These are phyloP conservation scores for Agrotis puta DNA, from an alignment of 2,888 invertebrate species.

Conservation along the genomic window DNA sequence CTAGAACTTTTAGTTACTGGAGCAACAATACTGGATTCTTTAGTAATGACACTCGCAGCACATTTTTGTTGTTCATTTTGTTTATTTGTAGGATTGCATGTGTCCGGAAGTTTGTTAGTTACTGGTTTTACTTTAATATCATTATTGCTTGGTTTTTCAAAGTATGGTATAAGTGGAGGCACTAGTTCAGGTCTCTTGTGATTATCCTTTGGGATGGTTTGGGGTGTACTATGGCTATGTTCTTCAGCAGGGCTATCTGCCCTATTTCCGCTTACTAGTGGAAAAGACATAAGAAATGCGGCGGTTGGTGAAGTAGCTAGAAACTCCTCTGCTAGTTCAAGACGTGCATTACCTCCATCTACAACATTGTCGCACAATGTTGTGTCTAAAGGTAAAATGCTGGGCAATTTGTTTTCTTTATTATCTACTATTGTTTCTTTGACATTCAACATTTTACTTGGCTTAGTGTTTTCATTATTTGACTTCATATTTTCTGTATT, in stretches of 20 bases:
- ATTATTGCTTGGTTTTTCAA: conserved; percentile 73
- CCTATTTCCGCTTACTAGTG: conserved; percentile 92
- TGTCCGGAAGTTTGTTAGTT: conserved; percentile 66
- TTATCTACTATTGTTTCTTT: conserved; percentile 70
- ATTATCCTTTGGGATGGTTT: conserved; percentile 72
- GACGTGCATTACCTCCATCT: conserved; percentile 90
- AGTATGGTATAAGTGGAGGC: conserved; percentile 71
- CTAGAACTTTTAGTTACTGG: conserved; percentile 70
- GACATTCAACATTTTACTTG: conserved; percentile 61
- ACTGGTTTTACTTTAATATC: conserved; percentile 70
- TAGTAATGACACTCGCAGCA: conserved; percentile 69
- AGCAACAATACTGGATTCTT: conserved; percentile 61
- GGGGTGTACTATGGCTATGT: conserved; percentile 68
- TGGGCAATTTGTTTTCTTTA: conserved; percentile 83
- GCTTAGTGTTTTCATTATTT: conserved; percentile 63
- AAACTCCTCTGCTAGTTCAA: conserved; percentile 90
- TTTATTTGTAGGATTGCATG: conserved; percentile 70
- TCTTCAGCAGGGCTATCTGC: conserved; percentile 89
- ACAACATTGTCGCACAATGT: conserved; percentile 84
- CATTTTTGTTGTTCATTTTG: conserved; percentile 76
- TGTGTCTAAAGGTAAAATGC: conserved; percentile 80
- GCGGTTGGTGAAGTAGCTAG: conserved; percentile 93
- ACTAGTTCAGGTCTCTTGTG: conserved; percentile 73
- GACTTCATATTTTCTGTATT: conserved; percentile 52
- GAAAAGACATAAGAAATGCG: conserved; percentile 94